Percentiles rank a stretch among this genome's conserved stretches.
phyloP scores from a whole-genome alignment of 37 sponge, comb jelly and placozoan species.

The Diacarnus erythraeanus region DNA sequence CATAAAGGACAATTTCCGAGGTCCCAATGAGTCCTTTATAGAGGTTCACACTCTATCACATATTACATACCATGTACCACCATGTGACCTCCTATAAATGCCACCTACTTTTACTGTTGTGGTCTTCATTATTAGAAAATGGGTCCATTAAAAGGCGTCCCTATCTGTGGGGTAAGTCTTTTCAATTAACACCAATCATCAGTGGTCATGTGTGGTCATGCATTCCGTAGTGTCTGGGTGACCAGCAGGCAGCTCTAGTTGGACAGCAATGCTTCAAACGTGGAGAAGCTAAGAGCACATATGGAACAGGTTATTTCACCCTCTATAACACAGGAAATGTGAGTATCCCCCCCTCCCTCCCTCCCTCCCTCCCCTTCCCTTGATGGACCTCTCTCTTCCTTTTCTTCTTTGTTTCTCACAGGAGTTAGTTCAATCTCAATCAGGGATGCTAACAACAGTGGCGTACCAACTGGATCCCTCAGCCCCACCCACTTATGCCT shows the following conservation, averaged over 20 bases:
- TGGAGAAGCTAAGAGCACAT: conserved; percentile 96
- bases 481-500: conserved; percentile 65
- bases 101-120: too few species aligned
- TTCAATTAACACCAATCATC: not conserved
- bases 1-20: too few species aligned
- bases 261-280: conserved; percentile 83
- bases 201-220: not conserved
- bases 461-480: conserved; percentile 85
- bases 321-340: conserved; percentile 90
- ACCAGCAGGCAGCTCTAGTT: conserved; percentile 94
- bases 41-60: too few species aligned
- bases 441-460: conserved; percentile 95
- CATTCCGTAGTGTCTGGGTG: conserved; percentile 86
- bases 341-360: not conserved
- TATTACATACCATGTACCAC: not conserved
- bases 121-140: conserved; percentile 45
- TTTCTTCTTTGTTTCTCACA: not conserved
- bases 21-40: too few species aligned
- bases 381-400: not conserved
- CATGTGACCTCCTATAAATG: not conserved
- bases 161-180: conserved; percentile 71
- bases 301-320: conserved; percentile 96
- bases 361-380: not conserved
- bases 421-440: conserved; percentile 59
- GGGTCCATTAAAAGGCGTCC: conserved; percentile 72